These are phyloP conservation scores for Allobates femoralis DNA, from an alignment of 2,797 vertebrate genomes.

Conservation along the genomic window DNA sequence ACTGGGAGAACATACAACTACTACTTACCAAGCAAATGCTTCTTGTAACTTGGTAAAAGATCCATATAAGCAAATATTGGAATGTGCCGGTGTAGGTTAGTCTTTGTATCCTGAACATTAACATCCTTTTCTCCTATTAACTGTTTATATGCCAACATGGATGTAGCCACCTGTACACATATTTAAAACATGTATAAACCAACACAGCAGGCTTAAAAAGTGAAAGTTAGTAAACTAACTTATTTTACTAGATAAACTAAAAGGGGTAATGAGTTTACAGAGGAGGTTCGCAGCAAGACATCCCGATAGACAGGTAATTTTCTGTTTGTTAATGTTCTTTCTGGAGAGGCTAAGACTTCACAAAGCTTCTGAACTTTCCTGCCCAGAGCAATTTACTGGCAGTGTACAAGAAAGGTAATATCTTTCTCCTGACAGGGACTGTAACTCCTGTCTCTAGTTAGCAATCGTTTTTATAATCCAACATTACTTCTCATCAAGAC, in stretches of 20 bases:
- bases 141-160: slow-evolving; percentile 69
- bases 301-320: slow-evolving; percentile 60
- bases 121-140: slow-evolving; percentile 71
- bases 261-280: slow-evolving; percentile 44
- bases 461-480: slow-evolving; percentile 40
- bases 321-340: slow-evolving; percentile 55
- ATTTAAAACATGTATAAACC: slow-evolving; percentile 62
- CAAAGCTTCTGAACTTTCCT: slow-evolving; percentile 53
- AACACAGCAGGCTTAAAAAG: slow-evolving; percentile 59
- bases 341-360: slow-evolving; percentile 38
- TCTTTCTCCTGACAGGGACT: slow-evolving; percentile 46
- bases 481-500: slow-evolving; percentile 30
- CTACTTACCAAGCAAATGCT: slow-evolving; percentile 74
- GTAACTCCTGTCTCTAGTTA: slow-evolving; percentile 46
- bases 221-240: slow-evolving; percentile 53
- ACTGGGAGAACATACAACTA: too few species aligned
- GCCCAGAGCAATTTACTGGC: slow-evolving; percentile 55
- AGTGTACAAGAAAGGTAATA: slow-evolving; percentile 55
- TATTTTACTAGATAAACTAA: slow-evolving; percentile 34
- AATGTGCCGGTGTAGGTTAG: slow-evolving; percentile 63
- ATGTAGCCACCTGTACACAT: slow-evolving; percentile 72
- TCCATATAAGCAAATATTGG: slow-evolving; percentile 77
- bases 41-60: slow-evolving; percentile 73
- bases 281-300: slow-evolving; percentile 46
- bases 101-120: slow-evolving; percentile 65